phyloP scores from a whole-genome alignment of 1,140 invertebrate genomes.

The Oryzaephilus surinamensis region DNA sequence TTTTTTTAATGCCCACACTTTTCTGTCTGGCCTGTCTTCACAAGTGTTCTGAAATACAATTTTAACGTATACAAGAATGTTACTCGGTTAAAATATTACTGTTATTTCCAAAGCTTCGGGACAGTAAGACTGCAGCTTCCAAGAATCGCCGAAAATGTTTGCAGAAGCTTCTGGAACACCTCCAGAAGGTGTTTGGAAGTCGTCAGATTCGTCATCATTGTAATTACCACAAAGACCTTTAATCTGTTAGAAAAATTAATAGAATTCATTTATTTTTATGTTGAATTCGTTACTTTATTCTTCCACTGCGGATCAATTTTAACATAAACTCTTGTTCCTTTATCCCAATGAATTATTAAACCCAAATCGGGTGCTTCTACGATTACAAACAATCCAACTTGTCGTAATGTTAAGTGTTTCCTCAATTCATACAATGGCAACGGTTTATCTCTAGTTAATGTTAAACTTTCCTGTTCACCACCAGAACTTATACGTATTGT shows the following conservation, averaged over 20 bases:
- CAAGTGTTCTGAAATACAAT: slow-evolving; percentile 54
- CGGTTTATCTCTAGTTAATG: slow-evolving; percentile 44
- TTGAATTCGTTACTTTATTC: slow-evolving; percentile 54
- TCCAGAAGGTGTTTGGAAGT: slow-evolving; percentile 73
- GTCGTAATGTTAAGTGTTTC: slow-evolving; percentile 44
- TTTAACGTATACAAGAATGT: slow-evolving; percentile 1
- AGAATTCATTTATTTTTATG: too few species aligned
- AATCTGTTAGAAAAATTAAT: too few species aligned
- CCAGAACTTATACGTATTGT: slow-evolving; percentile 41
- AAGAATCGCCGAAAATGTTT: slow-evolving; percentile 73
- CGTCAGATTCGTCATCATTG: slow-evolving; percentile 69
- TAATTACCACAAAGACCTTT: slow-evolving; percentile 86
- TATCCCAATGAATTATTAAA: slow-evolving; percentile 77
- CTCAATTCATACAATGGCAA: slow-evolving; percentile 37
- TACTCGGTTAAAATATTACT: slow-evolving; percentile 24
- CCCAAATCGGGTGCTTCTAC: slow-evolving; percentile 67
- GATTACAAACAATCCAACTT: slow-evolving; percentile 65
- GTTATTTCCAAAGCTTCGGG: slow-evolving; percentile 40
- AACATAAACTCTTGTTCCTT: slow-evolving; percentile 69
- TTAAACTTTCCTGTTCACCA: slow-evolving; percentile 39
- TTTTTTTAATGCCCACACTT: slow-evolving; percentile 63
- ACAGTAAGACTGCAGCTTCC: slow-evolving; percentile 72
- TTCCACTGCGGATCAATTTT: slow-evolving; percentile 65
- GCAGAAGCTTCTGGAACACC: slow-evolving; percentile 61
- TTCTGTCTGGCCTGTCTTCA: slow-evolving; percentile 56